Evolutionary conservation across 64 coral and sea anemone genomes (phyloP), one percentile per base, ranked within the genome.

Genomic region (Hydrozoanthus tunicans): DNA sequence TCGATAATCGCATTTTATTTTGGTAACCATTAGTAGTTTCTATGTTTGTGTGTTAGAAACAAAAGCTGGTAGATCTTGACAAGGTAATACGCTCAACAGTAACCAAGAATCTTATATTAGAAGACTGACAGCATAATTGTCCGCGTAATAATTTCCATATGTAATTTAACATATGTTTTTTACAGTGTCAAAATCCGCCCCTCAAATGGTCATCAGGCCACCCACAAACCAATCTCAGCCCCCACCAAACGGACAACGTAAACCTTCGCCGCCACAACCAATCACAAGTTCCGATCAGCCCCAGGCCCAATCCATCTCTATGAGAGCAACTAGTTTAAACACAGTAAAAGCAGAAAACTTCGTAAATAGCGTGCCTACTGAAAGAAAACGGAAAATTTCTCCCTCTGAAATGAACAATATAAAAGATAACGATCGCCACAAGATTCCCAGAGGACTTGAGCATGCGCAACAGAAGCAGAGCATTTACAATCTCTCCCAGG

Each of bases 211-310:
- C 67, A 17, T 67, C 84, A 61, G 68, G 84, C 69, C 20, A n/a
- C 10, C 68, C 70, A 12, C 84, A 73, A 73, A 73, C 10, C 55
- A 56, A 13, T 51, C 84, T 56, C 84, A 88, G 56, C 24, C 24
- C 56, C 1, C 84, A 88, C 56, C 84, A 88, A 32, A 59, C 84
- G 70, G 59, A 43, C 69, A 57, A 58, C 55, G 55, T 43, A 75
- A 88, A 88, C 84, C 84, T 88, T 73, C 69, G 84, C 56, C 84
- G 69, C 68, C 84, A 88, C 56, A 88, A 55, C 56, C 69, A 88
- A 88, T 23, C 68, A 74, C 26, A 70, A 74, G 67, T 88, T 75
- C 84, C 84, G 23, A 70, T 75, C 55, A 88, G 84, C 6, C 84
- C 84, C 24, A 88, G 84, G 10, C 69, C 84, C 24, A 75, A 56